Evolutionary conservation across 53 echinoderm and acorn worm genomes (phyloP).

Genomic region (Mesocentrotus franciscanus): DNA sequence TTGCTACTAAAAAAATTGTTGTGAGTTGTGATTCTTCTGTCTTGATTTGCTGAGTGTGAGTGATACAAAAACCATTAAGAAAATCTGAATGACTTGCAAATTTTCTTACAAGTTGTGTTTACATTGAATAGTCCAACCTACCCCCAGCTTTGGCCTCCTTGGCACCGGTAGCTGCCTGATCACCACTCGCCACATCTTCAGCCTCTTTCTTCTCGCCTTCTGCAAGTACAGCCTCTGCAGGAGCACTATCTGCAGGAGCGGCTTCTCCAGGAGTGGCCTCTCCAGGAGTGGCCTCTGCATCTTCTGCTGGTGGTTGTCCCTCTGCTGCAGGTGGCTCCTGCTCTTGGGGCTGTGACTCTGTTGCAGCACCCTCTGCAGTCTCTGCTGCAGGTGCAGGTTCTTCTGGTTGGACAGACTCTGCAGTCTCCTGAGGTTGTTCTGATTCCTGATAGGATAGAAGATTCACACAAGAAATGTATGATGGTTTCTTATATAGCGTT

Average conservation of each 20-base stretch:
- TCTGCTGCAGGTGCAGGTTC: slow-evolving; percentile 39
- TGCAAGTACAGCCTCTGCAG: background rate
- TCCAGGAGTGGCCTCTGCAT: background rate
- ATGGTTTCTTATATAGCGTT: too few relatives aligned
- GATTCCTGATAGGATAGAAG: background rate
- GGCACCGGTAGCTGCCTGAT: slow-evolving; percentile 39
- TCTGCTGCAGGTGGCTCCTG: background rate
- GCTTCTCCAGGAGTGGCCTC: slow-evolving; percentile 16
- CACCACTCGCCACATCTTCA: slow-evolving; percentile 43
- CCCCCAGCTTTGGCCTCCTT: slow-evolving; percentile 41
- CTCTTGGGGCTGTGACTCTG: background rate
- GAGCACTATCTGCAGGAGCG: slow-evolving; percentile 23
- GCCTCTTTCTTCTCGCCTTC: slow-evolving; percentile 7
- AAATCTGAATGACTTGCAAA: background rate
- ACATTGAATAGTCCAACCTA: background rate
- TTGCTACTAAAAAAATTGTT: too few relatives aligned
- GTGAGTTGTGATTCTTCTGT: too few relatives aligned
- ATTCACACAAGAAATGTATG: background rate
- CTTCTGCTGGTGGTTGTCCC: background rate
- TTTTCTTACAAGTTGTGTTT: too few relatives aligned
- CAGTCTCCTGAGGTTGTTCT: slow-evolving; percentile 26
- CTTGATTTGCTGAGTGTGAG: too few relatives aligned
- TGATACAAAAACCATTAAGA: background rate
- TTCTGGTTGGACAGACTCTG: background rate
- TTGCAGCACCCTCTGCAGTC: slow-evolving; percentile 33